Evolutionary conservation across 2,797 vertebrate genomes (phyloP), one percentile per base, ranked within the genome.

Genomic region (Paratrypauchen microcephalus): DNA sequence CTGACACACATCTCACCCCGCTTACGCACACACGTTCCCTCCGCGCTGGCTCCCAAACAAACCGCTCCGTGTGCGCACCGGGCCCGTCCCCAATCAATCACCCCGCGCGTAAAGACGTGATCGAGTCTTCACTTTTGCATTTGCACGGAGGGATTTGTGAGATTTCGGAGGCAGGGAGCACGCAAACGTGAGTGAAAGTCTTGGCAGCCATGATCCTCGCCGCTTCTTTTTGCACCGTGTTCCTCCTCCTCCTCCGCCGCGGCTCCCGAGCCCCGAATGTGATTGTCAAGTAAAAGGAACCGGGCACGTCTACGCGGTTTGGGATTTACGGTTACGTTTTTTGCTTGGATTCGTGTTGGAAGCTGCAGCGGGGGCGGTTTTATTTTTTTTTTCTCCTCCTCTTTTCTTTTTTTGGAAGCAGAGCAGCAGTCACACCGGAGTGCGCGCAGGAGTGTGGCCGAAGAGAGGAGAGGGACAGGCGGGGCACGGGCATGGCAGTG

Each of bases 201-300:
- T 36, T 94, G 96, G 97, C 97, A 98, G 97, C 96, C 97, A 99
- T 99, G 96, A 98, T 97, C 94, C 91, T 75, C 84, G 9, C 21
- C 24, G 58, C 68, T 71, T 74, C 68, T 69, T 74, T 81, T 80
- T 80, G 63, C 72, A 72, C 76, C 81, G 70, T 75, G 75, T 81
- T 78, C n/a, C n/a, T n/a, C n/a, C n/a, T n/a, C 66, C 56, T 28
- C 26, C 67, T 73, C 63, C 70, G 77, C 65, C 58, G 77, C 68
- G 69, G 73, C 60, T 72, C 79, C 77, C 75, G 76, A 65, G 59
- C 71, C n/a, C 82, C 75, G 84, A 70, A 85, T 83, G 88, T 84
- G 83, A 90, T 80, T 76, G 87, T 72, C 79, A 81, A 66, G 80
- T 67, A 66, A 73, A 66, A 72, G 63, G 41, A 41, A 55, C 52